phyloP scores from a whole-genome alignment of 2,888 invertebrate genomes.

The Schizaphis graminum region DNA sequence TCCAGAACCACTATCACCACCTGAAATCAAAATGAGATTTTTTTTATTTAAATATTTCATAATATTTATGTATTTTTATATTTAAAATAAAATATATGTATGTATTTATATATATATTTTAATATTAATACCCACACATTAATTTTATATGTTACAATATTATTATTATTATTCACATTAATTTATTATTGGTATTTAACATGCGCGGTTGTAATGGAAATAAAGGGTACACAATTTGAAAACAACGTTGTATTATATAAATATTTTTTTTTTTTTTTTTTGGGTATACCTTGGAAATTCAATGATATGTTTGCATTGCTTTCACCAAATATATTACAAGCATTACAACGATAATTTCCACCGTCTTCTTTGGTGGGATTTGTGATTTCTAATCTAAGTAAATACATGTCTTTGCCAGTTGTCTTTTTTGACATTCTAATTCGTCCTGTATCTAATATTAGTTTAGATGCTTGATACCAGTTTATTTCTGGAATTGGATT shows the following conservation, averaged over 20 bases:
- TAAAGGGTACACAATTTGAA: slow-evolving; percentile 22
- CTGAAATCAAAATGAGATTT: slow-evolving; percentile 72
- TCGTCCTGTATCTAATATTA: slow-evolving; percentile 86
- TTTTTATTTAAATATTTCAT: slow-evolving; percentile 14
- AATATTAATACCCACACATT: slow-evolving; percentile 35
- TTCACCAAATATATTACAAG: slow-evolving; percentile 98
- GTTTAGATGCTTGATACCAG: slow-evolving; percentile 93
- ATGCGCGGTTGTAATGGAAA: slow-evolving; percentile 56
- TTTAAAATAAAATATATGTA: slow-evolving; percentile 61
- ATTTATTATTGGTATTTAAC: slow-evolving; percentile 47
- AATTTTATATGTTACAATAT: slow-evolving; percentile 35
- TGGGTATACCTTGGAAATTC: slow-evolving; percentile 94
- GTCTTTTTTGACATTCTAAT: slow-evolving; percentile 93
- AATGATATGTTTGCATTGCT: slow-evolving; percentile 99
- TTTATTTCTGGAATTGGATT: slow-evolving; percentile 95
- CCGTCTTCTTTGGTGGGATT: slow-evolving; percentile 97
- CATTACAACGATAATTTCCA: slow-evolving; percentile 99
- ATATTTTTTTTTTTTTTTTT: not conserved
- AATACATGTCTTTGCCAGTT: slow-evolving; percentile 90
- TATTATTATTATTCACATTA: not conserved
- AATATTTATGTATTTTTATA: not conserved
- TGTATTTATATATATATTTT: not conserved
- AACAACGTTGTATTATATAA: slow-evolving; percentile 32
- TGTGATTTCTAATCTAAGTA: slow-evolving; percentile 92
- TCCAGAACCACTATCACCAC: slow-evolving; percentile 92